Base-by-base conservation (phyloP, 1,140 invertebrate species). In the Caerostris darwini region DNA sequence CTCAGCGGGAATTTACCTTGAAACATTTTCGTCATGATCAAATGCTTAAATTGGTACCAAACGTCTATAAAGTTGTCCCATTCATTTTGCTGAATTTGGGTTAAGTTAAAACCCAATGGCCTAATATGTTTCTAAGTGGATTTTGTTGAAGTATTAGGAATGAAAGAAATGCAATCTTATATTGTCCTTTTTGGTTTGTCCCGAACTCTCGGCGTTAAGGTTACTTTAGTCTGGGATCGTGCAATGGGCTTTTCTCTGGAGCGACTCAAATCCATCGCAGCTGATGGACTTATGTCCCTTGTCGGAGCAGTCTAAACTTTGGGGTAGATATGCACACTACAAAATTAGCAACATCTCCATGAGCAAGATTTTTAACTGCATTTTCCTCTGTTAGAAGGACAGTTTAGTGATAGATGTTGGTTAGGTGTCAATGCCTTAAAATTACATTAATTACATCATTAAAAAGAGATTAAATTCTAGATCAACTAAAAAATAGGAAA, bases 141-240 rank as follows among this genome's bases (percentile, higher is more conserved):
- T 71, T 71, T 34, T 71, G 67, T 71, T 71, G 14, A 1, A n/a
- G 6, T 34, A 34, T 99, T 98, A 95, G 98, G 98, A 95, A 97
- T 99, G 97, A 99, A 97, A 95, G 99, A 99, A 96, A 99, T 99
- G 98, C 99, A 98, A 96, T 99, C 99, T 96, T 99, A 99, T 97
- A 99, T 99, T 14, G 99, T 99, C 3, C 96, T 99, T 95, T 99
- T 99, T 96, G 99, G 99, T 54, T 98, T 99, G 5, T 99, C 99
- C 0, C 97, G 99, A 95, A 98, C 98, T 71, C 97, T 99, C 3
- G 99, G 99, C 87, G 98, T 98, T 3, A 96, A 99, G 93, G 97
- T 99, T 0, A 98, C 98, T 83, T 96, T 99, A 14, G 97, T 99
- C 61, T 99, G 99, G 99, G 98, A 98, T 95, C 97, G 99, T 94